Percentiles rank a stretch among this genome's conserved stretches.
These are phyloP conservation scores for Porites evermanni DNA, from an alignment of 92 coral and sea anemone species.

Conservation along the genomic window DNA sequence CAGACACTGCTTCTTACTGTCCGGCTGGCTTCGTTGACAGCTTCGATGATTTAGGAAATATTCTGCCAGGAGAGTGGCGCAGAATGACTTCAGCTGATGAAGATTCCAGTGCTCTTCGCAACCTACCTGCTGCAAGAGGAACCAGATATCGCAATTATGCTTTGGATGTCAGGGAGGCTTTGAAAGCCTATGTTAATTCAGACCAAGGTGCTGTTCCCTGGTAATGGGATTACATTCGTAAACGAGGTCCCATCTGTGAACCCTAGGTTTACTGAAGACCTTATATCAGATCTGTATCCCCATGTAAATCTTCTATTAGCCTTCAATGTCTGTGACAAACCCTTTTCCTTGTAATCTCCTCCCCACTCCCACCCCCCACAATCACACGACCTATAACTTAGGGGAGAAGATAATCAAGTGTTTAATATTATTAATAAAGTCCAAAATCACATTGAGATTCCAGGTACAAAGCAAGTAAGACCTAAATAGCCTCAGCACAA, in stretches of 20 bases:
- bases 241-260: constrained; percentile 53
- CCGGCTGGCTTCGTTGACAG: constrained; percentile 67
- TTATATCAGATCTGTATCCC: constrained; percentile 10
- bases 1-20: constrained; percentile 58
- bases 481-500: neutral
- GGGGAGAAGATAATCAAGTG: too few species aligned
- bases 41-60: constrained; percentile 51
- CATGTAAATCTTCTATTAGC: neutral
- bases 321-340: neutral
- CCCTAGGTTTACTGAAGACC: constrained; percentile 12
- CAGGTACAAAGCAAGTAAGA: neutral
- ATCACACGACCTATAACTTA: neutral
- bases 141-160: constrained; percentile 62
- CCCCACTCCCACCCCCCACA: neutral
- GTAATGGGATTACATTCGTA: constrained; percentile 29
- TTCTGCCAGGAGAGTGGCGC: constrained; percentile 68
- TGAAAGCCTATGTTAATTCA: constrained; percentile 66
- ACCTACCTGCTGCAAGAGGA: constrained; percentile 57
- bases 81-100: constrained; percentile 45
- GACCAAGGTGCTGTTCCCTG: constrained; percentile 54
- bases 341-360: neutral
- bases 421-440: too few species aligned
- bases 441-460: too few species aligned
- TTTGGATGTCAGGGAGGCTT: constrained; percentile 35
- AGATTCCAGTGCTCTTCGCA: constrained; percentile 51